These are phyloP conservation scores for Mamestra brassicae DNA, from an alignment of 2,888 invertebrate species.

Conservation along the genomic window DNA sequence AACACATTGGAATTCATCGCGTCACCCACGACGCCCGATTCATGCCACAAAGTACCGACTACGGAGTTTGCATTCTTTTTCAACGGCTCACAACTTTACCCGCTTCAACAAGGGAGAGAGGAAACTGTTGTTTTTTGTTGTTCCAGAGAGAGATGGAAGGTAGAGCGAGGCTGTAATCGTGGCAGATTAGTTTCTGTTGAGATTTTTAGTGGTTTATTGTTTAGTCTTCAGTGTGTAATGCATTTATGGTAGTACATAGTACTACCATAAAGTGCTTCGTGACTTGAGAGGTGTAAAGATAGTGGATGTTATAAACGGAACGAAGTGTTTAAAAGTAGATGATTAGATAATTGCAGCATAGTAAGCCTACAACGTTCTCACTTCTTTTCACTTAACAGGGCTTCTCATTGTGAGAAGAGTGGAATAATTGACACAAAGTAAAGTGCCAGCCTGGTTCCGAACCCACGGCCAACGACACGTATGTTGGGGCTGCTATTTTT, in stretches of 20 bases:
- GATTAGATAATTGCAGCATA: too few species aligned
- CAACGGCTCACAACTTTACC: slow-evolving; percentile 36
- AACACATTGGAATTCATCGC: slow-evolving; percentile 62
- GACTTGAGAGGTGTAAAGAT: too few species aligned
- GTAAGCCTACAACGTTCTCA: too few species aligned
- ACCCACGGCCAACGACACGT: too few species aligned
- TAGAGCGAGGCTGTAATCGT: not conserved
- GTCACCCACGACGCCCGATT: slow-evolving; percentile 41
- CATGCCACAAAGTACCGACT: slow-evolving; percentile 36
- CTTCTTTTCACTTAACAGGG: too few species aligned
- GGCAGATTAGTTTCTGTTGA: slow-evolving; percentile 13
- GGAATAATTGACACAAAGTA: too few species aligned
- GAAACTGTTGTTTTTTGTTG: slow-evolving; percentile 17
- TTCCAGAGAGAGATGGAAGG: slow-evolving; percentile 13
- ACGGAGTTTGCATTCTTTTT: slow-evolving; percentile 44
- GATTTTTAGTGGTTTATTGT: not conserved
- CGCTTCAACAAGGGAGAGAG: slow-evolving; percentile 1
- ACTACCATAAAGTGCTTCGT: too few species aligned
- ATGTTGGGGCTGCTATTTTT: too few species aligned
- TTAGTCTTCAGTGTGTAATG: not conserved
- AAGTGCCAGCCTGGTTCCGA: too few species aligned
- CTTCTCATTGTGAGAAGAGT: too few species aligned
- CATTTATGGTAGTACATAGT: not conserved
- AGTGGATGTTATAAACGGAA: too few species aligned
- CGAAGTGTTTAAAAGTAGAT: too few species aligned